A percentile compares a stretch with the other conserved stretches of the same genome.
Evolutionary conservation across 2,113 vertebrate species (phyloP).

Genomic region (Lophius piscatorius): DNA sequence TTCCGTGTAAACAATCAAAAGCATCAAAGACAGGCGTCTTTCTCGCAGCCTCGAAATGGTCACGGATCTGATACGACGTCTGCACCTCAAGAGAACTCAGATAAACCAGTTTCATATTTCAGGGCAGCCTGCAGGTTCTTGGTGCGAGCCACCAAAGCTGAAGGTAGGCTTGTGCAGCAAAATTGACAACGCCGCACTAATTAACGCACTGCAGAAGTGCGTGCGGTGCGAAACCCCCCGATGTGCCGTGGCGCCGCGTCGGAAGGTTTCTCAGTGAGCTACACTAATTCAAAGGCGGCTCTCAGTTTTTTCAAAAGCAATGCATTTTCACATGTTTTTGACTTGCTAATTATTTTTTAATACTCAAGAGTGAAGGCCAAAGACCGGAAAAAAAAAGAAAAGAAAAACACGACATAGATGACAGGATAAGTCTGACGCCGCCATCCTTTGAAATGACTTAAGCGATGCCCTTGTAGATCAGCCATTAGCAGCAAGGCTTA

Average conservation of each 20-base stretch:
- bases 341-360: constrained; percentile 49
- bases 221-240: background rate
- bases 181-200: constrained; percentile 13
- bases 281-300: constrained; percentile 33
- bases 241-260: background rate
- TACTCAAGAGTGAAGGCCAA: constrained; percentile 58
- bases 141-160: constrained; percentile 19
- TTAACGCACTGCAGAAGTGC: constrained; percentile 5
- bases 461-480: constrained; percentile 55
- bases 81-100: constrained; percentile 32
- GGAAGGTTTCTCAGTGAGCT: constrained; percentile 12
- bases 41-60: too few species aligned
- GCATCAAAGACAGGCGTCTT: too few species aligned
- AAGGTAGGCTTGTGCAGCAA: constrained; percentile 3
- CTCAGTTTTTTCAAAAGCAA: constrained; percentile 28
- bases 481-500: constrained; percentile 62
- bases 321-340: constrained; percentile 43
- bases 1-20: too few species aligned
- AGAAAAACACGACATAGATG: constrained; percentile 23
- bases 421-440: constrained; percentile 22
- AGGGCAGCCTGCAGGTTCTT: constrained; percentile 28
- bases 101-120: constrained; percentile 36
- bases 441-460: constrained; percentile 44
- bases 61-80: constrained; percentile 57
- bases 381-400: too few species aligned